Evolutionary conservation across 2,113 vertebrate species (phyloP), one percentile per base, ranked within the genome.

Genomic region (Dipodomys merriami): DNA sequence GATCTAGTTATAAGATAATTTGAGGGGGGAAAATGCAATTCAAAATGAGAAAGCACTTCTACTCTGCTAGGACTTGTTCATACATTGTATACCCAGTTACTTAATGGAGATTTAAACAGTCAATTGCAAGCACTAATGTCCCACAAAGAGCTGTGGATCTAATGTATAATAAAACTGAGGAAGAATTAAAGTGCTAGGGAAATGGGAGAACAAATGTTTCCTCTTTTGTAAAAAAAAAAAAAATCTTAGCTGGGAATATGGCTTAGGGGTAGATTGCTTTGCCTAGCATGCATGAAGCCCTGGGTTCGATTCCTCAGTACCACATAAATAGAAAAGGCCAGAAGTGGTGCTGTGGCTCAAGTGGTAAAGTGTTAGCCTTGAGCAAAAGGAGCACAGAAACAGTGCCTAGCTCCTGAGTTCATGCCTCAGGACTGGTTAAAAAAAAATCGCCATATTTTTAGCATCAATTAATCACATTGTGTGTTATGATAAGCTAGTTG

Each of bases 41-140:
- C 33, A 79, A 67, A 95, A 92, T 15, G 53, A 20, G 80, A 88
- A 93, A 87, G 20, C 16, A 23, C 19, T 84, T 53, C 7, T 25
- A 4, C 29, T 86, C 62, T 68, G 53, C 5, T 33, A 77, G 68
- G 90, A 0, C 19, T 46, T 67, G 13, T 78, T 87, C 30, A 71
- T 78, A 68, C 4, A 64, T 13, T 53, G 13, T 83, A 4, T 68
- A 83, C 11, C 20, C 46, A 74, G 1, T 62, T 83, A 90, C 65
- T 71, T 91, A 85, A 88, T 83, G 22, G 27, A 74, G 35, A 91
- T 39, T 72, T 93, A 93, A 91, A n/a, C 7, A 76, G 23, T 74
- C 22, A 86, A 5, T 83, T 81, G 33, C 23, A 73, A 79, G 78
- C 18, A 95, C 18, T 74, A 62, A 64, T 49, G 76, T 71, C 44